phyloP scores from a whole-genome alignment of 2,797 vertebrate genomes.

The Coluber constrictor region DNA sequence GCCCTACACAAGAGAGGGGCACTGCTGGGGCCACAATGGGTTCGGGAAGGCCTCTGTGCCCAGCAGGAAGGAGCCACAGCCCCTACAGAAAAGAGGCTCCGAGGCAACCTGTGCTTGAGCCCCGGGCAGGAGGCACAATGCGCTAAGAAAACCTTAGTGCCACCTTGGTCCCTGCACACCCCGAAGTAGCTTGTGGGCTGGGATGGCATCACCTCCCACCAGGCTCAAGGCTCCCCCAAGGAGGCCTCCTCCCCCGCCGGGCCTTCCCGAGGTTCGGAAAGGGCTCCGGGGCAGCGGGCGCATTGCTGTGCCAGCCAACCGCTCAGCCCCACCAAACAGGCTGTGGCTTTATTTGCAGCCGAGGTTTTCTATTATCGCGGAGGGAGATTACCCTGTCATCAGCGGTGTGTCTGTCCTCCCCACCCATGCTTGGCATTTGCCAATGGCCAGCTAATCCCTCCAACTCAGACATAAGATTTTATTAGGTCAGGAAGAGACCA shows the following conservation, averaged over 20 bases:
- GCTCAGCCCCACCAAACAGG: not conserved
- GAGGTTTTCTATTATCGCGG: not conserved
- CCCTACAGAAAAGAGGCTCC: conserved; percentile 17
- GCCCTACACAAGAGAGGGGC: not conserved
- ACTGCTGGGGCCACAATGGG: not conserved
- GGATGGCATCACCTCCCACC: not conserved
- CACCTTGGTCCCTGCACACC: not conserved
- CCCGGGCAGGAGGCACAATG: conserved; percentile 31
- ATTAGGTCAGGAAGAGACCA: not conserved
- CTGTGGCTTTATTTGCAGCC: not conserved
- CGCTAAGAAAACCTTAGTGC: conserved; percentile 41
- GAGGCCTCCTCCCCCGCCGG: not conserved
- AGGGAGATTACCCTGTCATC: not conserved
- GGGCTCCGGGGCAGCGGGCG: not conserved
- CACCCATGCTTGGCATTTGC: not conserved
- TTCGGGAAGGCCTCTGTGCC: conserved; percentile 2
- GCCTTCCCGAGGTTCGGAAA: not conserved
- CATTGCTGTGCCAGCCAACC: not conserved
- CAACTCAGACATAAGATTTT: conserved; percentile 2
- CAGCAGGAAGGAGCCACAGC: conserved; percentile 60
- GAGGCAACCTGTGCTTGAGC: conserved; percentile 18
- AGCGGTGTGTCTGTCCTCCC: not conserved
- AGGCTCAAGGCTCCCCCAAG: not conserved
- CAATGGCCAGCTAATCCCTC: not conserved
- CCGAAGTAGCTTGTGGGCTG: conserved; percentile 19